Conservation (phyloP, 2,888 invertebrate species). For the Galeruca laticollis region DNA sequence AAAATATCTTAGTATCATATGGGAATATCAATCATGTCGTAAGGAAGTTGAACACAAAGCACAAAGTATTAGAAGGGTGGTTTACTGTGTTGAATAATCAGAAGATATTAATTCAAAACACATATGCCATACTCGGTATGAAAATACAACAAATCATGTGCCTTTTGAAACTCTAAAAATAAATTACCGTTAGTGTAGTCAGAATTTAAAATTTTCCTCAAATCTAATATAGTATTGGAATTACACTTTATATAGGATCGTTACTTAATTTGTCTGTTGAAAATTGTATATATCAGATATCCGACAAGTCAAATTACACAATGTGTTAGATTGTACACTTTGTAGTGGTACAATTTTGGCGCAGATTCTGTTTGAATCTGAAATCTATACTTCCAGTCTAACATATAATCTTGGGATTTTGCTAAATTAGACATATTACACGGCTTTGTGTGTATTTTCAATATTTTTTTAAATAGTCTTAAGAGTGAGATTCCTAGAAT, state of each 20-base stretch:
- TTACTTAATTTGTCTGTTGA: background rate
- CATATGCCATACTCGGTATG: too few species aligned
- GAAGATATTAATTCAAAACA: too few species aligned
- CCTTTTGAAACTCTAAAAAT: background rate
- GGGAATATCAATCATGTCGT: too few species aligned
- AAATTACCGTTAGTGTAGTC: background rate
- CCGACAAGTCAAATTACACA: background rate
- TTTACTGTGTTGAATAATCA: too few species aligned
- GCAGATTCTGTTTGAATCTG: background rate
- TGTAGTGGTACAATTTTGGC: background rate
- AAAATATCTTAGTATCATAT: too few species aligned
- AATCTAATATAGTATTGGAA: background rate
- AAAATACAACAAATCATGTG: background rate
- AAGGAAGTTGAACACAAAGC: too few species aligned
- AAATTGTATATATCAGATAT: slow-evolving; percentile 1
- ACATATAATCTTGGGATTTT: background rate
- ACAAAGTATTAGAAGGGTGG: too few species aligned
- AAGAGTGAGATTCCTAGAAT: slow-evolving; percentile 31
- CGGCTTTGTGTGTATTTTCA: slow-evolving; percentile 31
- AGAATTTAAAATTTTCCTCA: background rate
- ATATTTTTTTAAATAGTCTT: slow-evolving; percentile 32
- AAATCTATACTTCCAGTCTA: background rate
- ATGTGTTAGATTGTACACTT: background rate
- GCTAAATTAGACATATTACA: slow-evolving; percentile 1
- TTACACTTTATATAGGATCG: background rate